Base-by-base conservation (phyloP, 2,113 vertebrate genomes). In the Maccullochella peelii region DNA sequence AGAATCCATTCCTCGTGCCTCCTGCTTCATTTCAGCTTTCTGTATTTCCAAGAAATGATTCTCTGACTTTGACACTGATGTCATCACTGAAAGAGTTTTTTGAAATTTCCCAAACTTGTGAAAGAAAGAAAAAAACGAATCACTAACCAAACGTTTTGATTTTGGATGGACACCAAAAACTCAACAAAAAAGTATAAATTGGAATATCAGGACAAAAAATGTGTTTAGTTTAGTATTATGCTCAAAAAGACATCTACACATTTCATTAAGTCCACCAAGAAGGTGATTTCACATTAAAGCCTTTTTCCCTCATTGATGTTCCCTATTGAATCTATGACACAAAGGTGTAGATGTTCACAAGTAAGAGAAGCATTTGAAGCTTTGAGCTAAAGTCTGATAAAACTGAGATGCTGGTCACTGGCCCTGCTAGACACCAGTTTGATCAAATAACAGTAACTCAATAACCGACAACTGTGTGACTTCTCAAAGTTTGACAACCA, bases 1-100 rank as follows among this genome's bases (percentile, higher is more conserved):
- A 91, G 90, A 93, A 92, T 92, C 90, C 85, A 93, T 94, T 92
- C 75, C 87, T 85, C 14, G 69, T 70, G 90, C 92, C 86, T 92
- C 65, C 83, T 44, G 61, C 88, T 74, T 90, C 78, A 93, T 91
- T 87, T 89, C 86, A 86, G 79, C 75, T 71, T 62, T 88, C 82
- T 80, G 63, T 82, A 86, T 92, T 89, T 90, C 87, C 79, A 89
- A 88, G 84, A 92, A 94, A 90, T 77, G 62, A 89, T 83, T 86
- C 68, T 89, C 77, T 90, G 86, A 88, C 86, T 92, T 83, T 82
- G 83, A 89, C 85, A 66, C 57, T 62, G 76, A 85, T 47, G 66
- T 59, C 40, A 61, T 88, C 89, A 86, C 80, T 12, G 3, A 71
- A 33, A 65, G 20, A 79, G n/a, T 27, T 63, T 67, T 27, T 73